phyloP scores from a whole-genome alignment of 2,888 invertebrate species.

The Caenorhabditis sp. region DNA sequence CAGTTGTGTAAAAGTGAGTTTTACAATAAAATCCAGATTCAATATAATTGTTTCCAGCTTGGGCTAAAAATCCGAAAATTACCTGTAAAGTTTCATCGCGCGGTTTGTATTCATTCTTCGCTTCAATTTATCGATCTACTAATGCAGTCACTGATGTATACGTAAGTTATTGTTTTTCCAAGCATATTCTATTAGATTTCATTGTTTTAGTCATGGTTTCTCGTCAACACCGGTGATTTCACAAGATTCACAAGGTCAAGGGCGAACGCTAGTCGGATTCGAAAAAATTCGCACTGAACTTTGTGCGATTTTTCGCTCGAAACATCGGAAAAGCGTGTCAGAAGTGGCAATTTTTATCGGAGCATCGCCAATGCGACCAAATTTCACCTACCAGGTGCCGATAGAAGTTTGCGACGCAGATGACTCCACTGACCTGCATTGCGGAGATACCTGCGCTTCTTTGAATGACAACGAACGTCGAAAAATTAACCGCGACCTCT shows the following conservation, averaged over 20 bases:
- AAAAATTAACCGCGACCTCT: conserved; percentile 34
- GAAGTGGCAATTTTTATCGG: conserved; percentile 36
- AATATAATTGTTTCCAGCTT: not conserved
- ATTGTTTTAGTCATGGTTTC: conserved; percentile 30
- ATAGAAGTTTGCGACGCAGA: conserved; percentile 36
- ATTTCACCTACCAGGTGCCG: conserved; percentile 38
- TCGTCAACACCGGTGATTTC: conserved; percentile 27
- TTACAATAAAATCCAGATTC: too few relatives aligned
- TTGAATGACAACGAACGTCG: conserved; percentile 33
- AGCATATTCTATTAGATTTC: not conserved
- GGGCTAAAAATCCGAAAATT: not conserved
- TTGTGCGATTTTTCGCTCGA: conserved; percentile 34
- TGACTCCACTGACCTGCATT: conserved; percentile 23
- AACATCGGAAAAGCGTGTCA: conserved; percentile 18
- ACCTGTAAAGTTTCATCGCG: conserved; percentile 16
- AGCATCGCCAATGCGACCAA: conserved; percentile 40
- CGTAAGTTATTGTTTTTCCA: conserved; percentile 22
- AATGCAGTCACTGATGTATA: conserved; percentile 33
- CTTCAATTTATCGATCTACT: conserved; percentile 42
- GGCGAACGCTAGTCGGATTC: conserved; percentile 10
- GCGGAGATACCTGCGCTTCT: conserved; percentile 39
- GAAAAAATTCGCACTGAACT: conserved; percentile 40
- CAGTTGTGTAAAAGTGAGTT: not conserved
- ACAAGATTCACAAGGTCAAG: conserved; percentile 1
- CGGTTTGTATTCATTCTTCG: conserved; percentile 38